Conservation (phyloP, 2,888 invertebrate species). For the Cheilosia impressa region DNA sequence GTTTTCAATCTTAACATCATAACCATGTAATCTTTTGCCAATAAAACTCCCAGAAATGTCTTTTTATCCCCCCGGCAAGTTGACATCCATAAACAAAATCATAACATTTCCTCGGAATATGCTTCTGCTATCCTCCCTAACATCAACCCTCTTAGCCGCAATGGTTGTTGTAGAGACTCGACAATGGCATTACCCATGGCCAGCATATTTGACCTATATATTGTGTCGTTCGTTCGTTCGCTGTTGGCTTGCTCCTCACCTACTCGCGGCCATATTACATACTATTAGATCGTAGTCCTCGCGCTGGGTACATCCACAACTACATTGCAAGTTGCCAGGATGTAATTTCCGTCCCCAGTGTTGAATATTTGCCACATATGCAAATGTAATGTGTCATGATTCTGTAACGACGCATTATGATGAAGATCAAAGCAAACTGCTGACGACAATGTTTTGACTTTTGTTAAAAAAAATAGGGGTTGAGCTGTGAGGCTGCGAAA, state of each 20-base stretch:
- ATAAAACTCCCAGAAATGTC: conserved; percentile 35
- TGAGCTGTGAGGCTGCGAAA: too few relatives aligned
- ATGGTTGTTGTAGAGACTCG: conserved; percentile 45
- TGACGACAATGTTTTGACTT: conserved; percentile 18
- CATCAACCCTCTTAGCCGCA: neutral
- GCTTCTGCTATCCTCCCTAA: neutral
- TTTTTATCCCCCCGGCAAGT: conserved; percentile 17
- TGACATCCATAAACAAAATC: conserved; percentile 52
- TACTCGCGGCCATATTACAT: conserved; percentile 25
- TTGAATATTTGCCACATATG: conserved; percentile 35
- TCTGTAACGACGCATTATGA: neutral
- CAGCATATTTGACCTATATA: conserved; percentile 57
- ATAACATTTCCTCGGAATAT: conserved; percentile 30
- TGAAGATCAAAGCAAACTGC: conserved; percentile 31
- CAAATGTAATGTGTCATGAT: conserved; percentile 43
- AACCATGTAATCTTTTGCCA: conserved; percentile 51
- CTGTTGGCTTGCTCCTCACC: neutral
- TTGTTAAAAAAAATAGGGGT: neutral
- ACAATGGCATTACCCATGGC: conserved; percentile 54
- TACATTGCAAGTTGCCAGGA: conserved; percentile 17
- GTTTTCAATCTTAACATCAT: conserved; percentile 40
- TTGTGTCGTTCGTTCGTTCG: neutral
- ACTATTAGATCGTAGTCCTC: neutral
- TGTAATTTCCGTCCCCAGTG: conserved; percentile 26
- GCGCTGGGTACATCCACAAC: too few relatives aligned